Conservation (phyloP, 2,797 vertebrate genomes). For the Phoeniculus purpureus region DNA sequence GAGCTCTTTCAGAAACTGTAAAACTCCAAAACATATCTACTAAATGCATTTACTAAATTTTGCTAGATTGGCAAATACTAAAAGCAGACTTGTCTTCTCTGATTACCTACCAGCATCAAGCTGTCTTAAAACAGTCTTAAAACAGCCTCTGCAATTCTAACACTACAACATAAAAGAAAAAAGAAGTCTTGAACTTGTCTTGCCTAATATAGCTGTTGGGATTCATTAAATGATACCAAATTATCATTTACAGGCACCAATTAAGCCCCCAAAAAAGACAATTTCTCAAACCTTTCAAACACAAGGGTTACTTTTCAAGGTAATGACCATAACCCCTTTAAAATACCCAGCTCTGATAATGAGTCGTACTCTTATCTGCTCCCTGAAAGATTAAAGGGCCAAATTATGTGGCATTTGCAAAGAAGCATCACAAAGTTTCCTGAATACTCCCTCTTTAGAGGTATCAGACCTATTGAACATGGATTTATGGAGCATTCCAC, state of each 20-base stretch:
- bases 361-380: neutral
- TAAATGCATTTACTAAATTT: constrained; percentile 45
- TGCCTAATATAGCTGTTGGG: neutral
- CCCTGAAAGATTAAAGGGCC: neutral
- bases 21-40: constrained; percentile 31
- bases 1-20: constrained; percentile 39
- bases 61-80: constrained; percentile 36
- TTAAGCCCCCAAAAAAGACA: neutral
- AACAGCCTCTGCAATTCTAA: neutral
- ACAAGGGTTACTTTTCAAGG: neutral
- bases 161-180: neutral
- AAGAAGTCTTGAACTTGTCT: neutral
- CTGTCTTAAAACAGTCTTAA: neutral
- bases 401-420: neutral
- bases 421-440: neutral
- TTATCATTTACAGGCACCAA: neutral
- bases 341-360: neutral
- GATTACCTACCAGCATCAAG: neutral
- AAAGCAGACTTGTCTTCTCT: constrained; percentile 34
- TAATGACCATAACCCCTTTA: neutral
- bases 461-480: neutral
- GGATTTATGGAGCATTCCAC: neutral
- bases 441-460: neutral
- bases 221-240: constrained; percentile 7
- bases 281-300: constrained; percentile 9